Evolutionary conservation across 2,113 vertebrate species (phyloP).

Genomic region (Muscicapa adusta): DNA sequence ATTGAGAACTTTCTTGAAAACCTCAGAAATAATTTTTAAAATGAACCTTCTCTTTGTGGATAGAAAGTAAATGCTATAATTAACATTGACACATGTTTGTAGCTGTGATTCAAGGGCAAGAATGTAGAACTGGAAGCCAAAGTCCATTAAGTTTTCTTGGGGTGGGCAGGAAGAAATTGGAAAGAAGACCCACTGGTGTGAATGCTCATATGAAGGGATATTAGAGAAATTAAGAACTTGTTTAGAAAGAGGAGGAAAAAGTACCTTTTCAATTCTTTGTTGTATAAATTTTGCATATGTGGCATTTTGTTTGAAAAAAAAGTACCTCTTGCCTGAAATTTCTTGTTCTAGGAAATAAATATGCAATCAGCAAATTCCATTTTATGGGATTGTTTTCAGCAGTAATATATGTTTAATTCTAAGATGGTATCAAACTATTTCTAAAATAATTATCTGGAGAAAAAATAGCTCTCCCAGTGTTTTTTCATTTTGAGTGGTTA

Average conservation of each 20-base stretch:
- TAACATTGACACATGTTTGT: not conserved
- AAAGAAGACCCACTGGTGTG: not conserved
- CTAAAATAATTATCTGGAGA: not conserved
- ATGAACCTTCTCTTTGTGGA: not conserved
- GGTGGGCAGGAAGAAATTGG: not conserved
- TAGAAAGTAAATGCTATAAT: not conserved
- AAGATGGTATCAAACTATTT: not conserved
- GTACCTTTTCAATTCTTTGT: not conserved
- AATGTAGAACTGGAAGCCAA: not conserved
- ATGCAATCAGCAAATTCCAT: not conserved
- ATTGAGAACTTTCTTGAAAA: not conserved
- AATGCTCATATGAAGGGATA: not conserved
- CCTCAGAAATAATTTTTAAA: not conserved
- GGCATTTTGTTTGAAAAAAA: not conserved
- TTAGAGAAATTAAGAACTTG: not conserved
- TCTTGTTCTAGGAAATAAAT: not conserved
- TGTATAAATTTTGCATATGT: not conserved
- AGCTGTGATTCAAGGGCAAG: not conserved
- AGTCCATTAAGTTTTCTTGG: not conserved
- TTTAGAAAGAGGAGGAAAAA: not conserved
- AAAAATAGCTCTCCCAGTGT: not conserved
- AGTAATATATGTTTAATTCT: not conserved
- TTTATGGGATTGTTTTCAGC: not conserved
- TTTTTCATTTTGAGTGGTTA: not conserved
- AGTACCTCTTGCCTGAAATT: not conserved